A percentile compares a stretch with the other conserved stretches of the same genome.
Evolutionary conservation across 2,888 invertebrate species (phyloP).

Genomic region (Lumbricus terrestris): DNA sequence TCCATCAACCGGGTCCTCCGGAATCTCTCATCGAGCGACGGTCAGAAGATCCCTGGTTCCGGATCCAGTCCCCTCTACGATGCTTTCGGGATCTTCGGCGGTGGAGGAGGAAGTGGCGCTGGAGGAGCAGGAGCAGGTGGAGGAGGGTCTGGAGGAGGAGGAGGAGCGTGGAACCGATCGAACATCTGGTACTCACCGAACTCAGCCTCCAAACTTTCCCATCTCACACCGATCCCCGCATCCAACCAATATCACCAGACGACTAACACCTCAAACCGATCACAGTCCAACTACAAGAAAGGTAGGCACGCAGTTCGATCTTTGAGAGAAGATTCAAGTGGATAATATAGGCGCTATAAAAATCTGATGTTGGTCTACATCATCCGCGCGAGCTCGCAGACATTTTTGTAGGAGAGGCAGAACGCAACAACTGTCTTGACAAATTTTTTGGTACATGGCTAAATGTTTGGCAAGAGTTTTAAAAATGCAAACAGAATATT

Average conservation of each 20-base stretch:
- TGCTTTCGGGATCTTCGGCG: constrained; percentile 88
- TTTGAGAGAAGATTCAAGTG: neutral
- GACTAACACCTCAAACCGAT: constrained; percentile 10
- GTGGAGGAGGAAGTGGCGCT: constrained; percentile 43
- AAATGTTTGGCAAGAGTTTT: too few relatives aligned
- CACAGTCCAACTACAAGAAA: constrained; percentile 18
- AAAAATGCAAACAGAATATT: too few relatives aligned
- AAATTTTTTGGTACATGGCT: too few relatives aligned
- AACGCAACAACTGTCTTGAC: too few relatives aligned
- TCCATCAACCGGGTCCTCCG: constrained; percentile 91
- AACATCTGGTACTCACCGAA: constrained; percentile 61
- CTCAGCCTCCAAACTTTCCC: neutral
- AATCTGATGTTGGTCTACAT: too few relatives aligned
- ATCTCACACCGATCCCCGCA: neutral
- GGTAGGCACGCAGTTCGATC: neutral
- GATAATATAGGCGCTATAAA: too few relatives aligned
- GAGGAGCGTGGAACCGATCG: constrained; percentile 53
- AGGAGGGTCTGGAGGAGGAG: constrained; percentile 40
- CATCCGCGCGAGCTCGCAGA: too few relatives aligned
- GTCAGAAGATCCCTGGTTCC: constrained; percentile 71
- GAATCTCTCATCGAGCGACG: constrained; percentile 84
- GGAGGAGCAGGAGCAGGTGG: constrained; percentile 79
- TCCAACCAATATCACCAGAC: neutral
- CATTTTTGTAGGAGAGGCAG: too few relatives aligned
- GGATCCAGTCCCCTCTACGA: constrained; percentile 66